phyloP scores from a whole-genome alignment of 2,888 invertebrate species.

The Cyclophora albipunctata region DNA sequence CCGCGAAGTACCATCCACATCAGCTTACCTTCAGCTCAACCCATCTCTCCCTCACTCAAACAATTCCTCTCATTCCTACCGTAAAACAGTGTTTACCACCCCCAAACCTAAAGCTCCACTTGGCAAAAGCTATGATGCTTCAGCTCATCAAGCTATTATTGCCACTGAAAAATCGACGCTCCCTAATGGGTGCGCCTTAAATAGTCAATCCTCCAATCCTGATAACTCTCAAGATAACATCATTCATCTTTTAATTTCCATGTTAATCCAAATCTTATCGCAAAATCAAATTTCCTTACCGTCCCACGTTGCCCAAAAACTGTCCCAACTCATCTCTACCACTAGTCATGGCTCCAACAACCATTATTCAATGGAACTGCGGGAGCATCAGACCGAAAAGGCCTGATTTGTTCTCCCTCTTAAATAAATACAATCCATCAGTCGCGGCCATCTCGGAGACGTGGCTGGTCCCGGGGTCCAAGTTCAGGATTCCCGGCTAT shows the following conservation, averaged over 20 bases:
- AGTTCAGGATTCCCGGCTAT: constrained; percentile 12
- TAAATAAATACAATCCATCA: not conserved
- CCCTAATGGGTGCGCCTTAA: constrained; percentile 1
- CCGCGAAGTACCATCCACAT: not conserved
- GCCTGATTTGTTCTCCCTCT: not conserved
- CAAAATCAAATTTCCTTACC: not conserved
- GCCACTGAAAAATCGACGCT: not conserved
- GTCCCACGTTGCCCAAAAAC: constrained; percentile 5
- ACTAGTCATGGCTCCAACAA: not conserved
- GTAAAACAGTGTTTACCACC: not conserved
- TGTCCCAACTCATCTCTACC: constrained; percentile 1
- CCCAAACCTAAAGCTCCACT: constrained; percentile 2
- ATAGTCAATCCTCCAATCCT: not conserved
- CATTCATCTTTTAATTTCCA: not conserved
- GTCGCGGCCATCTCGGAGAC: constrained; percentile 2
- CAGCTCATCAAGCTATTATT: not conserved
- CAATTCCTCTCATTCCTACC: not conserved
- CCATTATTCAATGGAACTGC: constrained; percentile 14
- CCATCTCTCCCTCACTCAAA: not conserved
- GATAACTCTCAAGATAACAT: not conserved
- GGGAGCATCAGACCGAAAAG: constrained; percentile 8
- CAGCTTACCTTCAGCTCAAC: not conserved
- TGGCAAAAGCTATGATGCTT: constrained; percentile 1
- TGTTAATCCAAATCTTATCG: not conserved
- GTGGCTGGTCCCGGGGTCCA: constrained; percentile 1